These are phyloP conservation scores for Heteropelma amictum DNA, from an alignment of 2,888 invertebrate genomes.

Conservation along the genomic window DNA sequence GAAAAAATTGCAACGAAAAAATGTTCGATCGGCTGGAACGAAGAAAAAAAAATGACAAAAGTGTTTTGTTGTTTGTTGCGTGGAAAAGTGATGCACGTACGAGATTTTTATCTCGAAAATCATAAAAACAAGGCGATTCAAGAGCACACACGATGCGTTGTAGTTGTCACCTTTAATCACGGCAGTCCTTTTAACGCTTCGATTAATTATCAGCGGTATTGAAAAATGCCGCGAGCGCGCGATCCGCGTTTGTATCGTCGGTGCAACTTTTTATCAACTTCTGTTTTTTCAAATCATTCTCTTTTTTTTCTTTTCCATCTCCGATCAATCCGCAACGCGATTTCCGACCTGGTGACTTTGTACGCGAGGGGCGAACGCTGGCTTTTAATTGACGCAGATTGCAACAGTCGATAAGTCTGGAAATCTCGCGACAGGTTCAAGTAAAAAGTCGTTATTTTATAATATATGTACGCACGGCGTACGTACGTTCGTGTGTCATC, in stretches of 20 bases:
- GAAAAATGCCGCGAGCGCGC: constrained; percentile 3
- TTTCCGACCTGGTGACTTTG: too few species aligned
- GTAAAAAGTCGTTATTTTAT: constrained; percentile 32
- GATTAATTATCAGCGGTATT: constrained; percentile 12
- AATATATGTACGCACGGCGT: constrained; percentile 11
- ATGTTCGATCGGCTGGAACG: too few species aligned
- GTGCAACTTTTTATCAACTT: not conserved
- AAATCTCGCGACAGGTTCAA: not conserved
- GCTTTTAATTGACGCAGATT: constrained; percentile 54
- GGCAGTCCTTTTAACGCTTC: constrained; percentile 37
- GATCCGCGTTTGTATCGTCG: not conserved
- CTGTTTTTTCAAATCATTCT: not conserved
- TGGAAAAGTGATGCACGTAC: too few species aligned
- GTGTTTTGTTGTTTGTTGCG: too few species aligned
- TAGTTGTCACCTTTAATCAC: constrained; percentile 21
- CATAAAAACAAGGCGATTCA: not conserved
- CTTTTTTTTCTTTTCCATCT: constrained; percentile 22
- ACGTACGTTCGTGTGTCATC: not conserved
- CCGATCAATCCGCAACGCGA: not conserved
- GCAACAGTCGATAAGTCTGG: not conserved
- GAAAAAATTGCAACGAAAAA: too few species aligned
- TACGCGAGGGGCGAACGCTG: not conserved
- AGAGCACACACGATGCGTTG: not conserved
- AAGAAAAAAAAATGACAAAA: too few species aligned
- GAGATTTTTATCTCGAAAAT: not conserved